phyloP scores from a whole-genome alignment of 2,113 vertebrate species.

The Pluvianellus socialis region DNA sequence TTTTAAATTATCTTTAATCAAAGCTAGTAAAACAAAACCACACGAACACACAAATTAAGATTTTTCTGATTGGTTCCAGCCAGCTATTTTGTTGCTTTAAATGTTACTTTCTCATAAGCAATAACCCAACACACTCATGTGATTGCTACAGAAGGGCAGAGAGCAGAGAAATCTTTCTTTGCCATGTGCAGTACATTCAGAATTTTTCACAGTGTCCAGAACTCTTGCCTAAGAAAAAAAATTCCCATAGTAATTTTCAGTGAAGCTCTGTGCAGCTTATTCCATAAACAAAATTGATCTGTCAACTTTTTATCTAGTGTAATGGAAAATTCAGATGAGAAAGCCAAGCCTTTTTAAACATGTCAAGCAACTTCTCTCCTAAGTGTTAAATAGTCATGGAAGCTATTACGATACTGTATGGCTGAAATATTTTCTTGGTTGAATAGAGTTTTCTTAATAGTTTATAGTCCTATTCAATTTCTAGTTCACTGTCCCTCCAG shows the following conservation, averaged over 20 bases:
- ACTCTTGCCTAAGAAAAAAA: not conserved
- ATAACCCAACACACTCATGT: not conserved
- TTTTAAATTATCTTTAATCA: not conserved
- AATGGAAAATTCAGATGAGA: slow-evolving; percentile 18
- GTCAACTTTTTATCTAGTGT: not conserved
- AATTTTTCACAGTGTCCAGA: not conserved
- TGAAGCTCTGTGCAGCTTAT: not conserved
- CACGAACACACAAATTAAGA: not conserved
- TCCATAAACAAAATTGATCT: slow-evolving; percentile 27
- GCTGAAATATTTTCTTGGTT: not conserved
- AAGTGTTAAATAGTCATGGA: not conserved
- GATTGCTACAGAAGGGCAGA: not conserved
- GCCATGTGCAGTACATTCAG: not conserved
- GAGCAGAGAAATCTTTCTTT: not conserved
- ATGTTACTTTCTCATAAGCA: not conserved
- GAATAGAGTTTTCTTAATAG: not conserved
- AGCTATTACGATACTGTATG: not conserved
- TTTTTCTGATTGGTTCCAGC: not conserved
- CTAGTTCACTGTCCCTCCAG: not conserved
- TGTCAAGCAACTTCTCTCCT: not conserved
- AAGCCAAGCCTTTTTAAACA: not conserved
- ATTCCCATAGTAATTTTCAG: not conserved
- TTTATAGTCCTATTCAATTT: not conserved
- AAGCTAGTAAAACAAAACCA: not conserved
- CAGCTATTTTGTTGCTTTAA: not conserved